phyloP scores from a whole-genome alignment of 2,888 invertebrate genomes.

The Heteromyza rotundicornis region DNA sequence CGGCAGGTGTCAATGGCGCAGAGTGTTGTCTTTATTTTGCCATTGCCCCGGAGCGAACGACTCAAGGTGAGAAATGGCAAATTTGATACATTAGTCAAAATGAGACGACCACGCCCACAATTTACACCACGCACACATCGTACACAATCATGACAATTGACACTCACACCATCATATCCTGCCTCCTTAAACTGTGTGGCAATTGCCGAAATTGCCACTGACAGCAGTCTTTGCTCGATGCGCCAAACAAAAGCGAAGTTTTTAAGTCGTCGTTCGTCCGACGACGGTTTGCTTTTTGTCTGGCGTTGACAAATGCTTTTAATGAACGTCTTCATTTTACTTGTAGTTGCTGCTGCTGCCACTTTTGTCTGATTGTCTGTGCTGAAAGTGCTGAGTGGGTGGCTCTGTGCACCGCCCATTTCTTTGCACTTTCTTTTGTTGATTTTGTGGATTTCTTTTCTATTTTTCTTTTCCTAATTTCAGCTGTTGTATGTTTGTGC shows the following conservation, averaged over 20 bases:
- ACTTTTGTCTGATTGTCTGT: conserved; percentile 12
- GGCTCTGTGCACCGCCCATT: not conserved
- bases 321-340: conserved; percentile 16
- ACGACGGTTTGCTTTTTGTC: not conserved
- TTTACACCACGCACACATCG: not conserved
- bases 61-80: conserved; percentile 28
- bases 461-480: not conserved
- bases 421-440: conserved; percentile 1
- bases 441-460: not conserved
- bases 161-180: not conserved
- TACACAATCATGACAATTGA: not conserved
- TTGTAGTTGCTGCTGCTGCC: conserved; percentile 20
- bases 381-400: not conserved
- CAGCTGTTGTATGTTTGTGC: not conserved
- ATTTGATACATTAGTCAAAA: conserved; percentile 34
- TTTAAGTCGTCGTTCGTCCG: not conserved
- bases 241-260: not conserved
- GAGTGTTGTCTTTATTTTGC: conserved; percentile 12
- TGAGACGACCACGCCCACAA: conserved; percentile 17
- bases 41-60: conserved; percentile 13
- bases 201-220: conserved; percentile 28
- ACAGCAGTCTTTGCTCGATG: no score
- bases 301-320: conserved; percentile 34
- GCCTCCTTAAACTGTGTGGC: not conserved
- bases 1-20: no score